Evolutionary conservation across 2,888 invertebrate genomes (phyloP), one percentile per base, ranked within the genome.

Genomic region (Melinaea marsaeus): DNA sequence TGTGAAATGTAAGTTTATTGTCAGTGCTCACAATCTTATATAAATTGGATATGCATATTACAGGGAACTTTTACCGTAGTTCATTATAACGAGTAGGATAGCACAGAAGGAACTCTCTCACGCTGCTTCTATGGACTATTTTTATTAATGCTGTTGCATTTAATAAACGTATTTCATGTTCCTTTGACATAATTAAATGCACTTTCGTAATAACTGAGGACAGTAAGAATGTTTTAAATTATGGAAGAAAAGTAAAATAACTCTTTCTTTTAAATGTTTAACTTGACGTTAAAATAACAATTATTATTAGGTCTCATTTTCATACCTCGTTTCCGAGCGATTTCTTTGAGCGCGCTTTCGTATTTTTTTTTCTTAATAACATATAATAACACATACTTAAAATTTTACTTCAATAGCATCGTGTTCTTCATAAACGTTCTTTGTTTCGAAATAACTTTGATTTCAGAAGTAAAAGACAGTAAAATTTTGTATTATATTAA

Each of bases 141-240:
- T 64, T 65, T 70, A 66, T 63, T 62, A 61, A 63, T 65, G 63
- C 60, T 60, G 47, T 67, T 61, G 70, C 65, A 75, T 74, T 72
- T 80, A 82, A 81, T 84, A 78, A 76, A 73, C 22, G 62, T 57
- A 66, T 57, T 73, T 68, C 64, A 69, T 72, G 63, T 71, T 74
- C 73, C 73, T 79, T 76, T 79, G 76, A 74, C 69, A 70, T 61
- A 55, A 58, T 65, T 37, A 61, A 55, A 65, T 66, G 65, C 58
- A 60, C 51, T 55, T 65, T 57, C 66, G 67, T 80, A 79, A 82
- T 79, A 75, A 83, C 75, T 74, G 76, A 77, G 72, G 74, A 75
- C 67, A 70, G 73, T 63, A 63, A 58, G 55, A 48, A 48, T 13
- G 32, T 9, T 51, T 51, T 22, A 51, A 42, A 32, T 51, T 51